phyloP scores from a whole-genome alignment of 1,140 invertebrate species.

The Sarcophaga peregrina region DNA sequence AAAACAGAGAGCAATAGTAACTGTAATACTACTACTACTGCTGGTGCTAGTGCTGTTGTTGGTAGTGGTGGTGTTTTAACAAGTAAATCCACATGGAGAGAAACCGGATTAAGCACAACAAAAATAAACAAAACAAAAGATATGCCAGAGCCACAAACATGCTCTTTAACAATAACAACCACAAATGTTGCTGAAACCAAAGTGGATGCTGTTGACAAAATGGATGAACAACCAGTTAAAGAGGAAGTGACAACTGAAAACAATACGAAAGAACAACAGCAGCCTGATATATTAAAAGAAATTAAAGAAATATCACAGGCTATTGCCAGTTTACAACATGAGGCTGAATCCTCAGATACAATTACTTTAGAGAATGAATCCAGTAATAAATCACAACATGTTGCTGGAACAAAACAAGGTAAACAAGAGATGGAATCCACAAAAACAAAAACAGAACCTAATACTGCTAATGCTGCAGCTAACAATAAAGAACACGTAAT shows the following conservation, averaged over 20 bases:
- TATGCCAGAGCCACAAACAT: background rate
- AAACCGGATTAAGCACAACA: slow-evolving; percentile 32
- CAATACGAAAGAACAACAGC: background rate
- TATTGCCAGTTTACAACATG: slow-evolving; percentile 10
- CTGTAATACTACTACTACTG: slow-evolving; percentile 28
- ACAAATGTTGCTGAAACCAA: slow-evolving; percentile 16
- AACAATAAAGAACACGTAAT: background rate
- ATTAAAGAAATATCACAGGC: slow-evolving; percentile 31
- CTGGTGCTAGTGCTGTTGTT: no score
- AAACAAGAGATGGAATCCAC: background rate
- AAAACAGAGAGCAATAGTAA: slow-evolving; percentile 16
- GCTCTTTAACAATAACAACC: slow-evolving; percentile 10
- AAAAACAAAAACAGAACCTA: slow-evolving; percentile 8
- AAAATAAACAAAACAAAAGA: slow-evolving; percentile 31
- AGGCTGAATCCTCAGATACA: background rate
- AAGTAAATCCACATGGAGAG: slow-evolving; percentile 46
- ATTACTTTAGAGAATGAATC: background rate
- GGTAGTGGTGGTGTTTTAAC: background rate
- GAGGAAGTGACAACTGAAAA: background rate
- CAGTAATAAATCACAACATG: slow-evolving; percentile 9
- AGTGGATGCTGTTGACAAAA: background rate
- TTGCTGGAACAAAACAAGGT: background rate
- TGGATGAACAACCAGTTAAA: background rate
- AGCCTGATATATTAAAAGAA: slow-evolving; percentile 28
- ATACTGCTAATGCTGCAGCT: background rate